Base-by-base conservation (phyloP, 2,797 vertebrate species). In the Sebastes vulpes region DNA sequence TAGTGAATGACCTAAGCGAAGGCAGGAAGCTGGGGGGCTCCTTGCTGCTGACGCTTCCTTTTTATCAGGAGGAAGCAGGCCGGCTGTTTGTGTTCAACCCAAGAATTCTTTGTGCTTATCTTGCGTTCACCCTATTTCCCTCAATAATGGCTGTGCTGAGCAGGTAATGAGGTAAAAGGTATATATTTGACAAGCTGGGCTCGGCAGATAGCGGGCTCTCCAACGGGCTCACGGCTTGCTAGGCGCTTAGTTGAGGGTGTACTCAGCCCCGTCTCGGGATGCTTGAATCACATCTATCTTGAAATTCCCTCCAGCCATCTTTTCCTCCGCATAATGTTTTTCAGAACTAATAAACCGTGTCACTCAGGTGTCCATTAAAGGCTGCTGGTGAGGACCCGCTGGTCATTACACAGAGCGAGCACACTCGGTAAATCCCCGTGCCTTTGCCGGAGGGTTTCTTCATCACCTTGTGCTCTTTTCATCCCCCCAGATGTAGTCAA, bases 31-130 rank as follows among this genome's bases (percentile, higher is more conserved):
- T 35, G 79, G 85, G 68, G 68, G 85, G 82, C 90, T 81, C 77
- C 78, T 75, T 75, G 71, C 25, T 35, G 79, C 81, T 80, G 84
- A 90, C 68, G 61, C 85, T 83, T 92, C 84, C 86, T 80, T 93
- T 94, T 95, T 95, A 96, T 96, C 95, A 82, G 83, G 82, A 94
- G 94, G 95, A 96, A 95, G 89, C 95, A 96, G 94, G 82, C 89
- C 18, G 72, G 57, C 87, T 95, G 93, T 94, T 94, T 93, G 79
- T 79, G 91, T 90, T 87, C 87, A 79, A 79, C 82, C 89, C 82
- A 91, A 93, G 87, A 82, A 92, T 90, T 91, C 86, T 89, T 94
- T 89, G 84, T 86, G 89, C 93, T 95, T 95, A 95, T 96, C 95
- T 93, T 26, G 83, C 76, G 2, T 87, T 93, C 76, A 80, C 84